Percentiles rank a stretch among this genome's conserved stretches.
These are phyloP conservation scores for Ctenochaetus hawaiiensis DNA, from an alignment of 2,797 vertebrate species.

Conservation along the genomic window DNA sequence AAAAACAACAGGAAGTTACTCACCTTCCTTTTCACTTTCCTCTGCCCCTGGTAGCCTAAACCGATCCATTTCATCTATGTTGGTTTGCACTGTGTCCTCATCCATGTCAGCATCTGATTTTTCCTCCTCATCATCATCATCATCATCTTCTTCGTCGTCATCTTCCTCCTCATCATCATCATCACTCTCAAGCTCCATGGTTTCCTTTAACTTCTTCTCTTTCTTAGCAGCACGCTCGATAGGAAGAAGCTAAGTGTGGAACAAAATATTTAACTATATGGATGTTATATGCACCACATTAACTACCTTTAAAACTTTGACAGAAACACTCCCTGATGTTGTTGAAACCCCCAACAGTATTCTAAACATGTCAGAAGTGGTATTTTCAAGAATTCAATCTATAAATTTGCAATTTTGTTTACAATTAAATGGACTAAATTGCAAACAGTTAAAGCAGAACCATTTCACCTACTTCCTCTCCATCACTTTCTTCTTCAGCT, in stretches of 20 bases:
- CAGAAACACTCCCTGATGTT: not conserved
- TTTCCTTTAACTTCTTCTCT: conserved; percentile 80
- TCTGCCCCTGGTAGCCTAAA: conserved; percentile 90
- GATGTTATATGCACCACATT: not conserved
- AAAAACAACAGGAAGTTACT: conserved; percentile 13
- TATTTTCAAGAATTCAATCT: not conserved
- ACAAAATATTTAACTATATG: not conserved
- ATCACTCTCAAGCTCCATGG: conserved; percentile 72
- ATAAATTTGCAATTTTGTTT: not conserved
- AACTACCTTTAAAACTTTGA: not conserved
- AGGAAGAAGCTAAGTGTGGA: conserved; percentile 89
- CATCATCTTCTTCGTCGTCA: conserved; percentile 68
- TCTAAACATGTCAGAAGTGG: not conserved
- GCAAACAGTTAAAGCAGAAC: not conserved
- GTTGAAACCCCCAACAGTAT: not conserved
- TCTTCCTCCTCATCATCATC: conserved; percentile 83
- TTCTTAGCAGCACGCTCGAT: conserved; percentile 94
- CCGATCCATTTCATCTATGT: conserved; percentile 88
- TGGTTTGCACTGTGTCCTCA: conserved; percentile 87
- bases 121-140: conserved; percentile 49
- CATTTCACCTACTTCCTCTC: conserved; percentile 79
- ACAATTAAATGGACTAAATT: fast-evolving
- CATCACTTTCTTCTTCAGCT: conserved; percentile 82
- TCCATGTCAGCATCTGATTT: conserved; percentile 80
- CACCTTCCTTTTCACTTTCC: conserved; percentile 90